Evolutionary conservation across 2,888 invertebrate genomes (phyloP), one percentile per base, ranked within the genome.

Genomic region (Synergus laeviventris): DNA sequence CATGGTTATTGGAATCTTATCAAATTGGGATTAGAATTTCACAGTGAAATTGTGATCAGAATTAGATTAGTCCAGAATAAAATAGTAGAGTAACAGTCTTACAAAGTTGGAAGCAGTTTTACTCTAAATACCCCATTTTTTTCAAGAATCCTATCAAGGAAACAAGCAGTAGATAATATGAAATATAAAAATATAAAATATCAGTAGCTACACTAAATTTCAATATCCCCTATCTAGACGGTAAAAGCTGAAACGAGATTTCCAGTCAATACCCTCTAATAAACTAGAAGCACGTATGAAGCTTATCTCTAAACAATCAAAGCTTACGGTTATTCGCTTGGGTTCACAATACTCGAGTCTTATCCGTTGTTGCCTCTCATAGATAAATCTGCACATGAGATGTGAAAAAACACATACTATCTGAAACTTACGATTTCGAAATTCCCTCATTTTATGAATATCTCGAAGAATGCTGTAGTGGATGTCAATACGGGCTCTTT

Each of bases 1-100:
- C 66, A 66, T 45, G 24, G 24, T 66, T 66, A 66, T 66, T 18
- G 24, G 66, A 66, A 66, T 45, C 66, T 14, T 42, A 66, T 66
- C 45, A 66, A 66, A 66, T 66, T 66, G 24, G 24, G 14, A 66
- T 66, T 66, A 66, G 45, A 45, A 39, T 66, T 31, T 66, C 31
- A 16, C 42, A 31, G 45, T 66, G 42, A 66, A 45, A 45, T 21
- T 66, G 7, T 4, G 11, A 66, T 66, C 21, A 66, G 45, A 45
- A 66, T 45, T 66, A 66, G 24, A 21, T 24, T 9, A 2, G 24
- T 7, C 1, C 7, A 1, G 4, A 66, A 45, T 66, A 66, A 45
- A 66, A 45, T 45, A 45, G 24, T 16, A 42, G 16, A 31, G 31
- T 24, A 66, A 39, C 24, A 42, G 62, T 62, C 18, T 12, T 38